A percentile compares a stretch with the other conserved stretches of the same genome.
Evolutionary conservation across 1,140 invertebrate species (phyloP).

Genomic region (Argopecten irradians): DNA sequence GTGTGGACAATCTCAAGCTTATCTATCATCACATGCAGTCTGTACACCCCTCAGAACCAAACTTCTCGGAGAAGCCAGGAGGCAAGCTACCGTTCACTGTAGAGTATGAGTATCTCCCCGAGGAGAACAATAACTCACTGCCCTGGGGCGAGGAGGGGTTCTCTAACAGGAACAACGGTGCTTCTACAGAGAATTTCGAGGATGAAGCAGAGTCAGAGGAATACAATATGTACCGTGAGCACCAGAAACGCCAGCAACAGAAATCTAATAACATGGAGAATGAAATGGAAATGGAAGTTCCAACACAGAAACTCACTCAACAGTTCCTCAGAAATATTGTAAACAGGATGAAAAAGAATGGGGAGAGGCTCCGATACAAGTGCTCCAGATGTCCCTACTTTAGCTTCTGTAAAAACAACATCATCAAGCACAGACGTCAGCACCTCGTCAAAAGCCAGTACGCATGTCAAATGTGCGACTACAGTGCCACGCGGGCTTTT

Average conservation of each 20-base stretch:
- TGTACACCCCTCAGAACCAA: conserved; percentile 57
- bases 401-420: conserved; percentile 64
- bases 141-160: background rate
- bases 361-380: conserved; percentile 59
- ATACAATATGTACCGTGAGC: conserved; percentile 22
- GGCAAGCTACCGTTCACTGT: conserved; percentile 29
- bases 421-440: conserved; percentile 66
- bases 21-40: conserved; percentile 65
- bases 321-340: conserved; percentile 35
- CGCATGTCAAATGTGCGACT: conserved; percentile 64
- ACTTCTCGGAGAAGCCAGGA: conserved; percentile 50
- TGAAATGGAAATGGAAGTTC: background rate
- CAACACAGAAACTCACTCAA: conserved; percentile 30
- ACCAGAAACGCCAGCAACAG: conserved; percentile 28
- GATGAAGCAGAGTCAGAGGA: conserved; percentile 36
- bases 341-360: conserved; percentile 38
- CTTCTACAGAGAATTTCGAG: conserved; percentile 32
- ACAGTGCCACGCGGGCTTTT: conserved; percentile 63
- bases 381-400: conserved; percentile 66
- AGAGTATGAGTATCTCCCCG: background rate
- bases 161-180: background rate
- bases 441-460: conserved; percentile 65
- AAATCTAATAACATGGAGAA: conserved; percentile 25
- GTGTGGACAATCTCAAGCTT: conserved; percentile 61
- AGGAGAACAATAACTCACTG: conserved; percentile 46